Base-by-base conservation (phyloP, 2,888 invertebrate species). In the Campoplex capitator region DNA sequence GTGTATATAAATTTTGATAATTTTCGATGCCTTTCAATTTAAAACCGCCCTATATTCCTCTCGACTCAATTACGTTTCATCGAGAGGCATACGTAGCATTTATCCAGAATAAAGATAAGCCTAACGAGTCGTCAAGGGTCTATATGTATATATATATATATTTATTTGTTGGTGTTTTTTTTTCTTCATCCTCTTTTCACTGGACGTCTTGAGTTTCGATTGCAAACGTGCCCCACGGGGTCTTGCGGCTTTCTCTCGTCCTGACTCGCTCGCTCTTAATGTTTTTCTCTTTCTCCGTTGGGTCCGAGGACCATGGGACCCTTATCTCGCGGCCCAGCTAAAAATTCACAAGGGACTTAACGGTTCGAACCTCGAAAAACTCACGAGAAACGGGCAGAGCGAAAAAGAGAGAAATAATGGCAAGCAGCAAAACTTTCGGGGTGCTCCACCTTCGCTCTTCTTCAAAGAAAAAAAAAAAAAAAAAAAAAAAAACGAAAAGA, bases 41-140 rank as follows among this genome's bases (percentile, higher is more conserved):
- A 18, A 62, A 23, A 28, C 18, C 32, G 28, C 54, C 38, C 68
- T 32, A 35, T 56, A 45, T 68, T 45, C 56, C 54, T 70, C 54
- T 38, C 54, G 68, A 78, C 42, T 68, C 68, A 58, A 78, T 68
- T 70, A 54, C 42, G 35, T 68, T 78, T 78, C 68, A 56, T 58
- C 68, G 75, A 58, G 81, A 74, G 45, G 51, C 51, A 42, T 79
- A 78, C 67, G 62, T 48, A 75, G 86, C 75, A 82, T 78, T 87
- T 87, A 87, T 81, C 74, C 83, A 23, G 76, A 84, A 77, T 86
- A 84, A 86, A 86, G 86, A 84, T 86, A 77, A 86, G 77, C 76
- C 76, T 84, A 86, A 84, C 86, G 86, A 86, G 83, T 86, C 58
- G 23, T 68, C 77, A 38, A 16, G 45, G 51, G 42, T 32, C 18